Evolutionary conservation across 2,113 vertebrate genomes (phyloP), one percentile per base, ranked within the genome.

Genomic region (Forbesichthys papilliferus): DNA sequence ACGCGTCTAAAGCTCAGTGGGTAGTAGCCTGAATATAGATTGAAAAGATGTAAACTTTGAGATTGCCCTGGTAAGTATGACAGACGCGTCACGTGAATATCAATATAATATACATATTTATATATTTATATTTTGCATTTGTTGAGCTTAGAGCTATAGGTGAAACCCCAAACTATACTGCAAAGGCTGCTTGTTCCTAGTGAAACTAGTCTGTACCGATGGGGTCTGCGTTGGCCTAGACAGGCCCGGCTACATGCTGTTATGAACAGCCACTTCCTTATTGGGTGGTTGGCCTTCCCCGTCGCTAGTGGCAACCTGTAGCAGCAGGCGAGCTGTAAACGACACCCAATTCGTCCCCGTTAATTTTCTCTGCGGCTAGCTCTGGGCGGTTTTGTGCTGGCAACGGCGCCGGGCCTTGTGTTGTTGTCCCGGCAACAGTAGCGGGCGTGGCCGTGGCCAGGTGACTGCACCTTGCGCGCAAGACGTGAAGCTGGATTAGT

Each of bases 1-100:
- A 94, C 94, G 96, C 95, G 92, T 96, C 94, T 96, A 95, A 81
- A 77, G 74, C 83, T 77, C 85, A 87, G 87, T 87, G 88, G 88
- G 86, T 92, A 96, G 97, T 99, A 98, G 97, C 98, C 98, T 97
- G 96, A 98, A 96, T 98, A 97, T 96, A 87, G 82, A 85, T 95
- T 97, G 94, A 94, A 95, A 84, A 93, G 94, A 95, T 95, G 94
- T 98, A 98, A 95, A 95, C 95, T 98, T 97, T 95, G 96, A 96
- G 93, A 93, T 92, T 90, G 72, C 95, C 91, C 93, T 93, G 96
- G 97, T 98, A 96, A 98, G 96, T 98, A 98, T 92, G 91, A 95
- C 92, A 91, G 85, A 93, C 52, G 58, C 57, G 77, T 75, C 66
- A 86, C 64, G 61, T 67, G 59, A 53, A 59, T 63, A 48, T 61